Percentiles rank a stretch among this genome's conserved stretches.
phyloP scores from a whole-genome alignment of 2,113 vertebrate species.

The Paramisgurnus dabryanus region DNA sequence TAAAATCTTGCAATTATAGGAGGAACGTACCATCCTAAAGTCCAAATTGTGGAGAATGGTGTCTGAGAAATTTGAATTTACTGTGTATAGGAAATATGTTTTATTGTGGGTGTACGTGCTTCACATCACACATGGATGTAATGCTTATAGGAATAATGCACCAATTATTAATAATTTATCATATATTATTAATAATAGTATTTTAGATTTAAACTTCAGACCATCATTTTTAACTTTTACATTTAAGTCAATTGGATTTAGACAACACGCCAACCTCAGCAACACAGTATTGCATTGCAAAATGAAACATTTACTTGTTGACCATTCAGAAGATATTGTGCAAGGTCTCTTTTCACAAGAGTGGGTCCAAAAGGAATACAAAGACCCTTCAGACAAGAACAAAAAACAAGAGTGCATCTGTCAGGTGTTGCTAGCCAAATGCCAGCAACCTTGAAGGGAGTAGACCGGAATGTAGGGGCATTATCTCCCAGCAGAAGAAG shows the following conservation, averaged over 20 bases:
- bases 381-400: constrained; percentile 55
- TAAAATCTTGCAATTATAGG: no score
- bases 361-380: constrained; percentile 40
- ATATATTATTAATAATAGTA: no score
- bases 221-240: no score
- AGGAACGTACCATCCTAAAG: no score
- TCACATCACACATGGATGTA: no score
- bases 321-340: background rate
- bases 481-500: constrained; percentile 56
- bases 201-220: no score
- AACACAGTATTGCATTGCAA: background rate
- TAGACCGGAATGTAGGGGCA: constrained; percentile 69
- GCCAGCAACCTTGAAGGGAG: constrained; percentile 74
- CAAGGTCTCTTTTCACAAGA: constrained; percentile 24
- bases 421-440: constrained; percentile 66
- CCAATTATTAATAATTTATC: no score
- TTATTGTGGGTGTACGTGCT: no score
- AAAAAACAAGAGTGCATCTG: constrained; percentile 67
- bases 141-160: no score
- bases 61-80: background rate
- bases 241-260: no score
- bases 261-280: background rate
- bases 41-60: background rate
- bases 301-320: constrained; percentile 19
- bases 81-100: no score